phyloP scores from a whole-genome alignment of 2,888 invertebrate species.

The Dicyrtoma fusca region DNA sequence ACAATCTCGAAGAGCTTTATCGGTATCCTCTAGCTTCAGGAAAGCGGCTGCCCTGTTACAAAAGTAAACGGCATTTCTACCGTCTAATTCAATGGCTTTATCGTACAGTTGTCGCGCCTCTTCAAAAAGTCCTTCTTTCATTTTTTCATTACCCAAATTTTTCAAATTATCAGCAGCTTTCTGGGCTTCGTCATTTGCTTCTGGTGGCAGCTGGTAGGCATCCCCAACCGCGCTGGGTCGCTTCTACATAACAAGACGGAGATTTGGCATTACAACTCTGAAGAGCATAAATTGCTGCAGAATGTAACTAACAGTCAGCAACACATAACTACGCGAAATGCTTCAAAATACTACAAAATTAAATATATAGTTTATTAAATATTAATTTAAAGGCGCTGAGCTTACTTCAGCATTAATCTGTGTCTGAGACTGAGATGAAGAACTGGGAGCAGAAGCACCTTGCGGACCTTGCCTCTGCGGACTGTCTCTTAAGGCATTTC shows the following conservation, averaged over 20 bases:
- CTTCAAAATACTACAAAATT: too few relatives aligned
- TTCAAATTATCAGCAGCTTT: slow-evolving; percentile 81
- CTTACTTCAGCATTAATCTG: slow-evolving; percentile 2
- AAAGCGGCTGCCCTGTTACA: slow-evolving; percentile 97
- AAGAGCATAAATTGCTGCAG: not conserved
- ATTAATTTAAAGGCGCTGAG: too few relatives aligned
- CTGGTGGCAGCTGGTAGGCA: slow-evolving; percentile 57
- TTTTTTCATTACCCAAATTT: slow-evolving; percentile 83
- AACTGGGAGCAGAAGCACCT: slow-evolving; percentile 15
- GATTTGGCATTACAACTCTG: not conserved
- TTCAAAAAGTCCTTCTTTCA: slow-evolving; percentile 78
- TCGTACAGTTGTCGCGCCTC: slow-evolving; percentile 85
- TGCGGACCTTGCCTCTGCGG: not conserved
- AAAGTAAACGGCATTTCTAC: slow-evolving; percentile 89
- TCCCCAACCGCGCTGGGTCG: slow-evolving; percentile 31
- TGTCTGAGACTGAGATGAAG: not conserved
- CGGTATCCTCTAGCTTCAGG: slow-evolving; percentile 83
- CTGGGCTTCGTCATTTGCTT: slow-evolving; percentile 60
- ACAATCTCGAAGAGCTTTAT: slow-evolving; percentile 86
- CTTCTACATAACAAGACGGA: not conserved
- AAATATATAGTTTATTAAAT: too few relatives aligned
- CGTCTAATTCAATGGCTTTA: slow-evolving; percentile 85
- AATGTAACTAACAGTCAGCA: not conserved
- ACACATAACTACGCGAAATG: too few relatives aligned
- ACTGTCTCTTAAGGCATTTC: slow-evolving; percentile 26